Conservation (phyloP, 2,113 vertebrate genomes). For the Paedocypris sp. region DNA sequence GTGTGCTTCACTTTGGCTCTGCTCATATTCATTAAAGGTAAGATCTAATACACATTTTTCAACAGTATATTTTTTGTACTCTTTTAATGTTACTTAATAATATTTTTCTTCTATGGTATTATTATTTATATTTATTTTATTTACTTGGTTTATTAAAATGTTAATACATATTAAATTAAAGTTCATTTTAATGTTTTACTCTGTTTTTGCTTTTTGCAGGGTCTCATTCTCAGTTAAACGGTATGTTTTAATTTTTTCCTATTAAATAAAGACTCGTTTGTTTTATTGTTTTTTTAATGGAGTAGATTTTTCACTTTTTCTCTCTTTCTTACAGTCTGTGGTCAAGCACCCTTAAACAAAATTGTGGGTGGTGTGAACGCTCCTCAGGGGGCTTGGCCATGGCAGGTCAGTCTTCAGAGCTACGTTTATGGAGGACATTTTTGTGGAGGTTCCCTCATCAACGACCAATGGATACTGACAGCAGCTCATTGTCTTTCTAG, state of each 20-base stretch:
- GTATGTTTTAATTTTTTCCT: too few species aligned
- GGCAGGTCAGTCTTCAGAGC: slow-evolving; percentile 27
- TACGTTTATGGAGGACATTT: neutral
- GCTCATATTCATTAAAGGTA: too few species aligned
- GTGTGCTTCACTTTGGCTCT: too few species aligned
- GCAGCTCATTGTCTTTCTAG: slow-evolving; percentile 27
- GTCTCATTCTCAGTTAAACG: neutral
- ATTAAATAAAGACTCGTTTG: neutral
- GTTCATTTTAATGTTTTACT: too few species aligned
- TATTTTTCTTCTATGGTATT: too few species aligned
- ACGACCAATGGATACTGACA: slow-evolving; percentile 19
- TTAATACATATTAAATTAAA: too few species aligned
- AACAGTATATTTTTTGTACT: too few species aligned
- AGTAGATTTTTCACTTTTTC: neutral
- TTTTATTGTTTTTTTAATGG: neutral
- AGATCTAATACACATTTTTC: too few species aligned
- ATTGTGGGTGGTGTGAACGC: slow-evolving; percentile 22
- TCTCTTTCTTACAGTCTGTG: slow-evolving; percentile 17
- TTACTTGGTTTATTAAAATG: too few species aligned
- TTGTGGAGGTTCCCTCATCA: slow-evolving; percentile 28
- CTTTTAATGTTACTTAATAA: too few species aligned
- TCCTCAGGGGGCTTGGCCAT: neutral
- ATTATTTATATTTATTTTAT: too few species aligned
- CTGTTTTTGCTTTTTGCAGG: too few species aligned
- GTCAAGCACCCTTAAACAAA: slow-evolving; percentile 16